phyloP scores from a whole-genome alignment of 2,888 invertebrate genomes.

The Pharmacophagus antenor region DNA sequence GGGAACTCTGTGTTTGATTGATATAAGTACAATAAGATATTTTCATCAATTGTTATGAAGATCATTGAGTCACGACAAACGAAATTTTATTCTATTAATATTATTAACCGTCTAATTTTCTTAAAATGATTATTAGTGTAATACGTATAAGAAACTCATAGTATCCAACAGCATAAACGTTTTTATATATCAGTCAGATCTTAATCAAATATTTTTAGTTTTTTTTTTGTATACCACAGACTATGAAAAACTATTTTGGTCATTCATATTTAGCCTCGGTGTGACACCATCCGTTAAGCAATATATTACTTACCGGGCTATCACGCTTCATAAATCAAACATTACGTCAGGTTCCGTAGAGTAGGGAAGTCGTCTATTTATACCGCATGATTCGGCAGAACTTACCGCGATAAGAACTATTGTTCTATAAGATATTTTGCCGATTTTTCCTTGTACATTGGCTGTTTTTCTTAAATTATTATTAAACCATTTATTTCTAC shows the following conservation, averaged over 20 bases:
- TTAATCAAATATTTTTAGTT: neutral
- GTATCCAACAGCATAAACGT: too few species aligned
- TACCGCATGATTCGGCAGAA: slow-evolving; percentile 57
- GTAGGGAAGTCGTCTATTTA: slow-evolving; percentile 62
- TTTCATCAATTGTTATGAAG: neutral
- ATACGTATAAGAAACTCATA: neutral
- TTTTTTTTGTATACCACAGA: neutral
- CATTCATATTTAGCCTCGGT: slow-evolving; percentile 23
- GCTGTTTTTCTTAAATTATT: neutral
- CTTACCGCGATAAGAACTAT: slow-evolving; percentile 39
- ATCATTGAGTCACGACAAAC: neutral
- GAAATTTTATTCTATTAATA: neutral
- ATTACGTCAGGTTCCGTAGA: slow-evolving; percentile 49
- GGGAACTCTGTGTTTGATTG: neutral
- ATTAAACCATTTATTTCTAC: too few species aligned
- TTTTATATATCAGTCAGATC: neutral
- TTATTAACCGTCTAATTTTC: neutral
- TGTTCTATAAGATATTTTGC: slow-evolving; percentile 33
- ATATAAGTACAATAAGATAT: neutral
- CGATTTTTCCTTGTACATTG: neutral
- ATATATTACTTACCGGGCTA: slow-evolving; percentile 56
- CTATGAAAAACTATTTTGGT: neutral
- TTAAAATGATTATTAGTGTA: neutral
- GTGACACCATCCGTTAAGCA: slow-evolving; percentile 37
- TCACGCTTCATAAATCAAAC: slow-evolving; percentile 64